phyloP scores from a whole-genome alignment of 2,113 vertebrate species.

The Thoracochromis brauschi region DNA sequence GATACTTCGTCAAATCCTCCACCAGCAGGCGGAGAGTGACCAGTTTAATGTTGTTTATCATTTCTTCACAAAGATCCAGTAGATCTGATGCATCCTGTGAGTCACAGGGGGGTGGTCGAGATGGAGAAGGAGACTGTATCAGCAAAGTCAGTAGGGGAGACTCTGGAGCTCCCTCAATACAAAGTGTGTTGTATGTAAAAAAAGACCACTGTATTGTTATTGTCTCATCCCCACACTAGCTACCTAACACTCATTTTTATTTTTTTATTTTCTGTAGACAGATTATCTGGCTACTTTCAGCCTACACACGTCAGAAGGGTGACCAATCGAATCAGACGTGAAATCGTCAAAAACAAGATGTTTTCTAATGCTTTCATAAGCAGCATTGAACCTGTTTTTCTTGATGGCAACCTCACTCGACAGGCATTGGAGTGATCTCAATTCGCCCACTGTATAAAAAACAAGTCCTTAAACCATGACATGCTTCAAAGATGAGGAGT shows the following conservation, averaged over 20 bases:
- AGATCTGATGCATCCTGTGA: not conserved
- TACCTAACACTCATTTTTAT: not conserved
- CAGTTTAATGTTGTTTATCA: not conserved
- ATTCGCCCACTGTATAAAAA: not conserved
- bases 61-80: not conserved
- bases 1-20: not conserved
- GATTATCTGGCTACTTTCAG: not conserved
- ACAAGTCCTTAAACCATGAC: not conserved
- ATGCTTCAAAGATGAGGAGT: not conserved
- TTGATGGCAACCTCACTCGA: not conserved
- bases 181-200: not conserved
- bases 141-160: not conserved
- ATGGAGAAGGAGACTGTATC: not conserved
- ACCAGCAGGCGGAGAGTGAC: not conserved
- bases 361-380: not conserved
- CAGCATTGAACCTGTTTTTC: not conserved
- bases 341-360: not conserved
- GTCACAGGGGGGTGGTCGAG: not conserved
- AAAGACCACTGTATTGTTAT: not conserved
- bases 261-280: not conserved
- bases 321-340: not conserved
- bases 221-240: not conserved
- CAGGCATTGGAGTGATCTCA: not conserved
- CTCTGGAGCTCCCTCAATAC: not conserved
- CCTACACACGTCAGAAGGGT: not conserved